Evolutionary conservation across 2,888 invertebrate genomes (phyloP), one percentile per base, ranked within the genome.

Genomic region (Rhagophthalmus giganteus): DNA sequence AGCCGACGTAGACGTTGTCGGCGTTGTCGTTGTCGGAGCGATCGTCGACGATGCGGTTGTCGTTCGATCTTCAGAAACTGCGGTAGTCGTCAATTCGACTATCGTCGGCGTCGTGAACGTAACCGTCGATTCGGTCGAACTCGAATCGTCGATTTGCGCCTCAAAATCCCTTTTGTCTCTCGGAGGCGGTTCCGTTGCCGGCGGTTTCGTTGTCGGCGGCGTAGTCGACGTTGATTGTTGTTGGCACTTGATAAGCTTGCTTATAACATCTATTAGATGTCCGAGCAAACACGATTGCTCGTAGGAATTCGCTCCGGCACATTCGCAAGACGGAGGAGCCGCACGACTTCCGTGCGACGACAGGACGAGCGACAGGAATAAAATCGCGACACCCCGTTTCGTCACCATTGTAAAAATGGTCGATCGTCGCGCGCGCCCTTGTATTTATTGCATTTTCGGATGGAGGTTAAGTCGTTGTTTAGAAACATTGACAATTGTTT

Each of bases 211-310:
- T 65, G 69, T 71, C 3, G 48, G 71, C 8, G 66, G 68, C 4
- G 59, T 60, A 7, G 71, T 69, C 5, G 87, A 87, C 62, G 90
- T 10, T 2, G 38, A 30, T 26, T 9, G 1, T 25, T 31, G 1
- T 2, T 35, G 30, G 16, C 41, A 41, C 13, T 49, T 42, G 12
- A 49, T 35, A 7, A 49, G 26, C 1, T 41, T 41, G 8, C 34
- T 26, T 30, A 49, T 49, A 15, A 49, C 16, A 9, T 49, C 31
- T 5, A 49, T 41, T 25, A 49, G 26, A 37, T 49, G 49, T 15
- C 41, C 49, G 9, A 49, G 31, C 6, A 49, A 26, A 26, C 49
- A 49, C 1, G 49, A 49, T 37, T 49, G 41, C 15, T 49, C 24
- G 26, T 25, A 8, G n/a, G 16, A 25, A 1, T 11, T 31, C 15